phyloP scores from a whole-genome alignment of 2,797 vertebrate species.

The Ptychadena robeensis region DNA sequence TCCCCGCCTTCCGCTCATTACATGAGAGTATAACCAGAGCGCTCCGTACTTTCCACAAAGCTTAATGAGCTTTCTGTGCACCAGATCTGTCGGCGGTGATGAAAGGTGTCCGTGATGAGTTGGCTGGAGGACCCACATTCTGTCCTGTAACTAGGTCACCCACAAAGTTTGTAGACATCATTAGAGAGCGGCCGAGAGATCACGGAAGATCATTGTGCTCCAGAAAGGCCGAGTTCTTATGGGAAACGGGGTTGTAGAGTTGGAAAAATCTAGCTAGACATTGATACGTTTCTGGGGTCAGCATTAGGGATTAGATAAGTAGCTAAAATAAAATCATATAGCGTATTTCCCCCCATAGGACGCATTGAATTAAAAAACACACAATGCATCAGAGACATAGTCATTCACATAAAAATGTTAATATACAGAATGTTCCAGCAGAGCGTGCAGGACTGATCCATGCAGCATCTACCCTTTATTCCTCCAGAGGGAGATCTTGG shows the following conservation, averaged over 20 bases:
- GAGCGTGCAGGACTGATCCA: too few relatives aligned
- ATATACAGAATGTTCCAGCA: too few relatives aligned
- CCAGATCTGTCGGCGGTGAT: neutral
- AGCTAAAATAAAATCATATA: too few relatives aligned
- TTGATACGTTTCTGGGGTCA: too few relatives aligned
- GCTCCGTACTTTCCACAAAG: neutral
- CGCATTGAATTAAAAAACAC: too few relatives aligned
- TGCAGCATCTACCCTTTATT: too few relatives aligned
- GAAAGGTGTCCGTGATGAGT: neutral
- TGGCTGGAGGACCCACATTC: neutral
- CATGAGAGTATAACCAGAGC: neutral
- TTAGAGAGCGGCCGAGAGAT: neutral
- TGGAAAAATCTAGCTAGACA: neutral
- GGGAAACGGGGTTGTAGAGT: neutral
- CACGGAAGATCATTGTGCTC: neutral
- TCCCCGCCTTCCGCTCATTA: neutral
- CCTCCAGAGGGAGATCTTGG: too few relatives aligned
- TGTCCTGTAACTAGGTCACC: neutral
- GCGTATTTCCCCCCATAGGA: too few relatives aligned
- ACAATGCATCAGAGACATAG: too few relatives aligned
- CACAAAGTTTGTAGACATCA: neutral
- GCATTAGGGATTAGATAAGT: too few relatives aligned
- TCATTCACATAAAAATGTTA: too few relatives aligned
- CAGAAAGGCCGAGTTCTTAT: neutral
- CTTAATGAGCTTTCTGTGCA: neutral